Evolutionary conservation across 1,140 invertebrate genomes (phyloP).

Genomic region (Triops cancriformis): DNA sequence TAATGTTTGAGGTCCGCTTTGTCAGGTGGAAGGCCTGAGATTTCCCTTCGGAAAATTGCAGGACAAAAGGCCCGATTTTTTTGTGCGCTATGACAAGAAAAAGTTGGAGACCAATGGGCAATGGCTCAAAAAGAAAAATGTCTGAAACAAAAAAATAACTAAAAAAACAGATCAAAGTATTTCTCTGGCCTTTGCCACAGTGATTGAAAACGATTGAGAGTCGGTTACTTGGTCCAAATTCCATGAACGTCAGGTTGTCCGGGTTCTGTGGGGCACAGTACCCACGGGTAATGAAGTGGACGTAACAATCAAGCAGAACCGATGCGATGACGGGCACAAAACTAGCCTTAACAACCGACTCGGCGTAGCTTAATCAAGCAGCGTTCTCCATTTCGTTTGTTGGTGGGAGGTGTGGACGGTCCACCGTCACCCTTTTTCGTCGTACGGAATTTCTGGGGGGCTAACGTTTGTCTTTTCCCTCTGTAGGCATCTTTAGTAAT

Average conservation of each 20-base stretch:
- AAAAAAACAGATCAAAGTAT: not conserved
- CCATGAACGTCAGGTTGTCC: not conserved
- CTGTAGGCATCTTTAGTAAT: not conserved
- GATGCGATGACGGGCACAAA: slow-evolving; percentile 12
- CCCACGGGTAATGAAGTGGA: not conserved
- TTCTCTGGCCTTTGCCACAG: not conserved
- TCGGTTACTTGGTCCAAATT: not conserved
- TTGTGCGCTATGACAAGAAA: slow-evolving; percentile 1
- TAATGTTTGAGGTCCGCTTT: not conserved
- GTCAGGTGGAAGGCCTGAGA: not conserved
- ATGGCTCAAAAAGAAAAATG: not conserved
- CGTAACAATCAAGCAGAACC: slow-evolving; percentile 9
- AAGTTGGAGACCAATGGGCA: not conserved
- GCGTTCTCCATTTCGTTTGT: not conserved
- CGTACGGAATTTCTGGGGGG: not conserved
- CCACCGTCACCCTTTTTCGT: not conserved
- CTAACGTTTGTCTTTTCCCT: not conserved
- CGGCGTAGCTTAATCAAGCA: not conserved
- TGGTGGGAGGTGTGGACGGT: not conserved
- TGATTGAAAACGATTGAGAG: not conserved
- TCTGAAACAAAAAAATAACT: not conserved
- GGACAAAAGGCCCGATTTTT: not conserved
- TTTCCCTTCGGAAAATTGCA: not conserved
- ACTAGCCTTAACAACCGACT: not conserved
- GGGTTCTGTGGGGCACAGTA: not conserved